These are phyloP conservation scores for Palythoa heliodiscus DNA, from an alignment of 92 coral and sea anemone species.

Conservation along the genomic window DNA sequence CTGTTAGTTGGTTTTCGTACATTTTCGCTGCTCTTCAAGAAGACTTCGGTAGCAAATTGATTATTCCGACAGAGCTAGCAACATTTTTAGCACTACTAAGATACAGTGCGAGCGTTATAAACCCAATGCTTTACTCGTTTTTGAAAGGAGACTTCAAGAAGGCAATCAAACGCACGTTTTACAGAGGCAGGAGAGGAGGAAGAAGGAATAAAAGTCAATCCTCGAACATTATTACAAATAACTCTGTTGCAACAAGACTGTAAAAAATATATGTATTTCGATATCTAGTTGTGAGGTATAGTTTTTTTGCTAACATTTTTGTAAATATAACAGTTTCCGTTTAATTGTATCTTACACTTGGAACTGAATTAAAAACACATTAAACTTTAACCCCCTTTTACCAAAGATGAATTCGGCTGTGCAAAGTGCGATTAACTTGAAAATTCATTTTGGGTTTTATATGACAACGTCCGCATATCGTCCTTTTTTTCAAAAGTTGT, in stretches of 20 bases:
- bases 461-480: too few relatives aligned
- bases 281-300: too few relatives aligned
- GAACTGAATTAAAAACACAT: too few relatives aligned
- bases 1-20: conserved; percentile 32
- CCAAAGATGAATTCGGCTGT: too few relatives aligned
- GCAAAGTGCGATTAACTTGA: too few relatives aligned
- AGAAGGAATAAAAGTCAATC: background rate
- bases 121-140: conserved; percentile 20
- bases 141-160: conserved; percentile 31
- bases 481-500: too few relatives aligned
- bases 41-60: background rate
- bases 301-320: too few relatives aligned
- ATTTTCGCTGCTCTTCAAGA: background rate
- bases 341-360: too few relatives aligned
- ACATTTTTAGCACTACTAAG: conserved; percentile 25
- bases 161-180: background rate
- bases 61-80: background rate
- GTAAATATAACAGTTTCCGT: too few relatives aligned
- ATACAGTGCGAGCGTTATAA: background rate
- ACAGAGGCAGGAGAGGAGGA: background rate
- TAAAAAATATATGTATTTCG: background rate
- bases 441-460: too few relatives aligned
- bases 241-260: background rate
- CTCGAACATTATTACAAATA: background rate
- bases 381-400: too few relatives aligned